phyloP scores from a whole-genome alignment of 2,797 vertebrate species.

The Manis javanica region DNA sequence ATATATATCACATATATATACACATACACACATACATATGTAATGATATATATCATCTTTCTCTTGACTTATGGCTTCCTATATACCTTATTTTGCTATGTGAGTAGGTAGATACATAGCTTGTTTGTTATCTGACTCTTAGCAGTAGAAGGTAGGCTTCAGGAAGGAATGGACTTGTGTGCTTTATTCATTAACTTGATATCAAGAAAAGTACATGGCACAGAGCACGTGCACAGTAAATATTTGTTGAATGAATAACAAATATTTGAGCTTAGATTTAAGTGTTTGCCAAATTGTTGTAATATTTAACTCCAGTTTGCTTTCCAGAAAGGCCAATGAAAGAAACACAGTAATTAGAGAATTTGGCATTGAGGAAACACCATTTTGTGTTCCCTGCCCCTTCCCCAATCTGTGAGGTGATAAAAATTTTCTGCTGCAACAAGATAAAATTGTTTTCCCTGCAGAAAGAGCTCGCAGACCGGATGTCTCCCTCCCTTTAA shows the following conservation, averaged over 20 bases:
- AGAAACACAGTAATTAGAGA: neutral
- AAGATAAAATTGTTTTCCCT: constrained; percentile 20
- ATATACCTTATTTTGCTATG: neutral
- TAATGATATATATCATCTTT: neutral
- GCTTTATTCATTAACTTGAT: neutral
- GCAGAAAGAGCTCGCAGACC: constrained; percentile 48
- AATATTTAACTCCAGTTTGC: neutral
- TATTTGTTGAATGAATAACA: neutral
- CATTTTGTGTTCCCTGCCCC: neutral
- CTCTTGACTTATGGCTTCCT: neutral
- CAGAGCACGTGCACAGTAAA: neutral
- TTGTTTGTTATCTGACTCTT: neutral
- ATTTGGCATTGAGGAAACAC: neutral
- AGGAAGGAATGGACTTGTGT: neutral
- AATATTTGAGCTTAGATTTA: neutral
- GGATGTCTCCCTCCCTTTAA: constrained; percentile 62
- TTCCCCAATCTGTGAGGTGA: neutral
- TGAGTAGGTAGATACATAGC: neutral
- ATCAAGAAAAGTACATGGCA: neutral
- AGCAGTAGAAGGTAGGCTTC: neutral
- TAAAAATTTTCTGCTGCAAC: neutral
- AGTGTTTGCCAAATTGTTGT: neutral
- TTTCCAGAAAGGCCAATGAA: neutral
- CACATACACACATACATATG: no score
- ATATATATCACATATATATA: neutral